Conservation (phyloP, 2,113 vertebrate genomes). For the Microtus ochrogaster region DNA sequence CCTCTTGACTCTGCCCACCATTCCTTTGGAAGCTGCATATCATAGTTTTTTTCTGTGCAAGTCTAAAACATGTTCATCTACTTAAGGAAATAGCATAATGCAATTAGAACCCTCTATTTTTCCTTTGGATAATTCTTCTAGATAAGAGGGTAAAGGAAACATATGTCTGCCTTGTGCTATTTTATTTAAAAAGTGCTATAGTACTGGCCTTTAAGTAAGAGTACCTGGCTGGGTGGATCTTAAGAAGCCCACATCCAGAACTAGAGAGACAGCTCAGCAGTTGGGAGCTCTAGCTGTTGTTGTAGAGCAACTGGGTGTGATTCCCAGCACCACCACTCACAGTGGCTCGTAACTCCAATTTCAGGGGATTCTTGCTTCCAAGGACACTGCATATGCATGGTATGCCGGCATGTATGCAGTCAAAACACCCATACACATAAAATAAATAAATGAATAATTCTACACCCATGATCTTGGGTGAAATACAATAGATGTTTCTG, state of each 20-base stretch:
- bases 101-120: neutral
- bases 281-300: neutral
- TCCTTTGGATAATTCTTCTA: neutral
- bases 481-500: neutral
- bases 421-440: neutral
- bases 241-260: neutral
- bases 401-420: neutral
- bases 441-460: neutral
- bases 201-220: neutral
- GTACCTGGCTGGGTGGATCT: neutral
- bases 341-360: neutral
- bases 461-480: neutral
- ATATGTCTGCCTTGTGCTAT: neutral
- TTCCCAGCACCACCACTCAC: neutral
- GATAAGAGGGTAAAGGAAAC: constrained; percentile 20
- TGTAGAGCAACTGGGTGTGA: neutral
- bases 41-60: constrained; percentile 40
- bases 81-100: constrained; percentile 12
- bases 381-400: neutral
- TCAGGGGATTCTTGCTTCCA: neutral
- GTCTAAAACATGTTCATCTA: neutral
- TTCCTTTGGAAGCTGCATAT: constrained; percentile 18
- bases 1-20: neutral
- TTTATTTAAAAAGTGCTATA: neutral
- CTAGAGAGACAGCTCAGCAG: neutral